Evolutionary conservation across 2,888 invertebrate genomes (phyloP), one percentile per base, ranked within the genome.

Genomic region (Thelaira solivaga): DNA sequence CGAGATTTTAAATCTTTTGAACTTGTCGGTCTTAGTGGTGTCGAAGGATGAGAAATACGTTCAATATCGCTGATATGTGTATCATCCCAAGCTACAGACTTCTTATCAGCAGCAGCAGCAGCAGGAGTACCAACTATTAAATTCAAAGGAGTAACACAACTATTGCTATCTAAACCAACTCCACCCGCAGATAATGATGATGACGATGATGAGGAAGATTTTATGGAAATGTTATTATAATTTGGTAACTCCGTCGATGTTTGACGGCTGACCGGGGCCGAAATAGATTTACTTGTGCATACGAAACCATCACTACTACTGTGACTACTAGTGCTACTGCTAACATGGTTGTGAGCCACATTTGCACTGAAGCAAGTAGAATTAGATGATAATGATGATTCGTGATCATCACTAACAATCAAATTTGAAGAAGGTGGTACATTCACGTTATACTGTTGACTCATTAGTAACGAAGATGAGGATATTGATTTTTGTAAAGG

Each of bases 401-500:
- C 74, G 8, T 62, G 43, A 13, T 64, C 68, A 16, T 34, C 57
- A 22, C 55, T 43, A 22, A 26, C 18, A 13, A 51, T 16, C 13
- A 39, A 39, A 29, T 39, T 55, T 4, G 69, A 20, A 2, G 36
- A 8, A 7, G 45, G 4, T 10, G 39, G 29, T 24, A 4, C n/a
- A 67, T 22, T 55, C 7, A 31, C 13, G 13, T 13, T n/a, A 47
- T 72, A 62, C 22, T 69, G 75, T 16, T 69, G 59, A 22, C 62
- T 74, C 51, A 84, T 84, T 57, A 84, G 79, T 64, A 88, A 74
- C 29, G 88, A 88, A 80, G 87, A 83, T 53, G 88, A 87, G 80
- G 88, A 88, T 74, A 87, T 85, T 78, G 88, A 88, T 81, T 88
- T 88, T 73, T 88, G 85, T 64, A 88, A 82, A 39, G 82, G 82